Conservation (phyloP, 2,797 vertebrate genomes). For the Mormyrops boulengeri region DNA sequence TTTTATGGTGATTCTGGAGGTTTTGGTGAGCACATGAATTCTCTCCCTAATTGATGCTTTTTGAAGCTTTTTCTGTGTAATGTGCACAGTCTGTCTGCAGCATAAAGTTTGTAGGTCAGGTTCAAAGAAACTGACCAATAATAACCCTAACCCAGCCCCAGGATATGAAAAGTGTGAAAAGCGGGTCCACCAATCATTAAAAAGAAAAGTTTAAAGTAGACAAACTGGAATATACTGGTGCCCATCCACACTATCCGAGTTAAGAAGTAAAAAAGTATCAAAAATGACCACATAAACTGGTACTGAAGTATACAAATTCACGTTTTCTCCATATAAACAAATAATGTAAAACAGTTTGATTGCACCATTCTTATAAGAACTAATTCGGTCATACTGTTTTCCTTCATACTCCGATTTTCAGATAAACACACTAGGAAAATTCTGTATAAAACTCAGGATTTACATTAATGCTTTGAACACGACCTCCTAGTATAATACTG, state of each 20-base stretch:
- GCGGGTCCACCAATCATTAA: slow-evolving; percentile 38
- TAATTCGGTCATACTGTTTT: background rate
- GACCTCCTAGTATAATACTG: slow-evolving; percentile 70
- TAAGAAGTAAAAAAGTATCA: background rate
- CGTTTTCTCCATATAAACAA: background rate
- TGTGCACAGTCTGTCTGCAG: background rate
- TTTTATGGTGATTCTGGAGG: background rate
- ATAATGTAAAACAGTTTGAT: background rate
- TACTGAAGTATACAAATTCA: background rate
- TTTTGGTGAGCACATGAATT: background rate
- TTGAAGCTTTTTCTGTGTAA: background rate
- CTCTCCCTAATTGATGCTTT: background rate
- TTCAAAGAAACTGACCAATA: background rate
- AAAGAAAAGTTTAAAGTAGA: slow-evolving; percentile 53
- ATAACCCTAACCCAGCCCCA: slow-evolving; percentile 71
- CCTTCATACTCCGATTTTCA: background rate
- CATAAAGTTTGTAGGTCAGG: background rate
- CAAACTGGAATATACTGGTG: slow-evolving; percentile 80
- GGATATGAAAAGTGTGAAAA: slow-evolving; percentile 79
- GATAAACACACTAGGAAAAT: background rate
- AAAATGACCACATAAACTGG: background rate
- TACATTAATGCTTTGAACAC: background rate
- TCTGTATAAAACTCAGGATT: background rate
- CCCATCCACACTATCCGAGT: slow-evolving; percentile 74
- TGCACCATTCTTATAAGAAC: background rate